phyloP scores from a whole-genome alignment of 2,797 vertebrate species.

The Simalia tracyae region DNA sequence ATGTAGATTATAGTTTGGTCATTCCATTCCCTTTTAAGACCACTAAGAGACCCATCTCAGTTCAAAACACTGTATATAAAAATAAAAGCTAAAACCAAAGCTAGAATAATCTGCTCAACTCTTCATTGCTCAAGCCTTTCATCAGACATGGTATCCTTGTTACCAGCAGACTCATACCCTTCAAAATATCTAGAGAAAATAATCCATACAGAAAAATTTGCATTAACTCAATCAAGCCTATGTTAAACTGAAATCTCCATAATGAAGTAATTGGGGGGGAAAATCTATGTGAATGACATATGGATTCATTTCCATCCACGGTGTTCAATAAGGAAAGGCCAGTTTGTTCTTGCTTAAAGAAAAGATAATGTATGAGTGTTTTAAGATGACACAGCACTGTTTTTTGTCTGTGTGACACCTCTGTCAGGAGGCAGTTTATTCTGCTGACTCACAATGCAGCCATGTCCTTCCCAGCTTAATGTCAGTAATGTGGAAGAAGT shows the following conservation, averaged over 20 bases:
- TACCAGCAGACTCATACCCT: neutral
- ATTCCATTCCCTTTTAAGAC: neutral
- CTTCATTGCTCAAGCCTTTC: neutral
- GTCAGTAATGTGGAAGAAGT: neutral
- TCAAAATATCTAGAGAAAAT: neutral
- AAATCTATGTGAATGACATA: neutral
- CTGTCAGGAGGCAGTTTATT: neutral
- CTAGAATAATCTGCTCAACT: neutral
- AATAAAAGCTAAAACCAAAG: neutral
- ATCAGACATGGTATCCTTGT: neutral
- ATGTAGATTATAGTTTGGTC: neutral
- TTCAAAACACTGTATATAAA: neutral
- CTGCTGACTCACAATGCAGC: neutral
- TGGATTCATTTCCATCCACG: neutral
- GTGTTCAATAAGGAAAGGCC: neutral
- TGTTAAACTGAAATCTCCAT: neutral
- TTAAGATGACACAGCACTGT: neutral
- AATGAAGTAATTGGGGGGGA: neutral
- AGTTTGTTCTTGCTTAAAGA: neutral
- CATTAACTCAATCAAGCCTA: neutral
- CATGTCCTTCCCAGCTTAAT: neutral
- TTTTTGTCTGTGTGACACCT: neutral
- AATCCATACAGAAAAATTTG: neutral
- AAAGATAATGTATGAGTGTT: neutral
- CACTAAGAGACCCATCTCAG: neutral